Percentiles rank a stretch among this genome's conserved stretches.
Conservation (phyloP, 2,113 vertebrate species). For the Clarias macrocephalus region DNA sequence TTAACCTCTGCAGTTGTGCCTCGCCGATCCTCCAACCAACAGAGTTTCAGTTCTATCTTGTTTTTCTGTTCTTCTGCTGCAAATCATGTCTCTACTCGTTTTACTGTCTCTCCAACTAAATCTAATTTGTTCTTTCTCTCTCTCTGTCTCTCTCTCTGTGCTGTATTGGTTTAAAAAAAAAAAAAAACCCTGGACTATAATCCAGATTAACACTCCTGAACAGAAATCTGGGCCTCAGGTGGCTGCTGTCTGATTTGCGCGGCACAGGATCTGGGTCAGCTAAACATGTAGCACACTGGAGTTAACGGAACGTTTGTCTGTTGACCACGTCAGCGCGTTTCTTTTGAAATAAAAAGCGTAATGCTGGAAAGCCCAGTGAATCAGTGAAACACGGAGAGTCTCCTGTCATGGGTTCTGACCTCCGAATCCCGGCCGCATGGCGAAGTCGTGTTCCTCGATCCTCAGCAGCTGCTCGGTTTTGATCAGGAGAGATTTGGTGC, state of each 20-base stretch:
- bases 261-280: conserved; percentile 43
- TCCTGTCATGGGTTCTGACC: conserved; percentile 65
- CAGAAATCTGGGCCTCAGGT: conserved; percentile 26
- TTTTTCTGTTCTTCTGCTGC: too few species aligned
- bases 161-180: not conserved
- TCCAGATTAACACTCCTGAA: conserved; percentile 68
- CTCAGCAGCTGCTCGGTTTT: conserved; percentile 85
- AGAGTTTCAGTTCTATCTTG: too few species aligned
- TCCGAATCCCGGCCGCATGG: conserved; percentile 89
- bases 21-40: too few species aligned
- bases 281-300: not conserved
- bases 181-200: conserved; percentile 62
- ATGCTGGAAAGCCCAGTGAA: not conserved
- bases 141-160: not conserved
- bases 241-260: conserved; percentile 26
- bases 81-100: not conserved
- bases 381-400: not conserved
- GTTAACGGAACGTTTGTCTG: not conserved
- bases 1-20: too few species aligned
- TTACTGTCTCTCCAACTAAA: not conserved
- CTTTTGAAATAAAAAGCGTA: not conserved
- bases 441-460: conserved; percentile 89
- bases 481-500: conserved; percentile 80
- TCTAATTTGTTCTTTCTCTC: not conserved
- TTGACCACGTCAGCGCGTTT: not conserved